A percentile compares a stretch with the other conserved stretches of the same genome.
phyloP scores from a whole-genome alignment of 2,888 invertebrate species.

The Frankliniella fusca region DNA sequence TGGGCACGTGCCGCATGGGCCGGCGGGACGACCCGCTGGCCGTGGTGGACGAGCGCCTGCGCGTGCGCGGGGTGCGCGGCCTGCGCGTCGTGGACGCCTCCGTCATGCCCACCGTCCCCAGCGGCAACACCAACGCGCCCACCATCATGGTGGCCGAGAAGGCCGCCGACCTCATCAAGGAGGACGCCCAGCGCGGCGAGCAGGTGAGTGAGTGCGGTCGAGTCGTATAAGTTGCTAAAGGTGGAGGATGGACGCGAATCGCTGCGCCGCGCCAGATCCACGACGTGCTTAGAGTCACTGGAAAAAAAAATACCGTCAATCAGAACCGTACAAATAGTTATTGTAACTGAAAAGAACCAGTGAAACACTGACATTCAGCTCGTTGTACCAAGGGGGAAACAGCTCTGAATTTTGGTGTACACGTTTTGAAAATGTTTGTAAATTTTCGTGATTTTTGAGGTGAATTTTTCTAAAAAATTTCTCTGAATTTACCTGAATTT shows the following conservation, averaged over 20 bases:
- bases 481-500: too few species aligned
- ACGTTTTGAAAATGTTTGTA: too few species aligned
- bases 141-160: conserved; percentile 37
- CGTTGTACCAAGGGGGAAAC: too few species aligned
- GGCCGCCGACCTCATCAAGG: conserved; percentile 34
- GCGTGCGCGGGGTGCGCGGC: conserved; percentile 33
- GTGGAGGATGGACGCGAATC: neutral
- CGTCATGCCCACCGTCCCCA: conserved; percentile 35
- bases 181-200: conserved; percentile 2
- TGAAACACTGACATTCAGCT: too few species aligned
- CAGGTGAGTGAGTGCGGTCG: neutral
- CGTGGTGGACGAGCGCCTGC: conserved; percentile 34
- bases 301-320: too few species aligned
- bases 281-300: neutral
- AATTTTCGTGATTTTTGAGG: too few species aligned
- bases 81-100: conserved; percentile 36
- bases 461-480: too few species aligned
- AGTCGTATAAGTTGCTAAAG: neutral
- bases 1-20: conserved; percentile 36
- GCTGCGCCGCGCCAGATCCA: neutral
- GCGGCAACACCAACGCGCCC: conserved; percentile 37
- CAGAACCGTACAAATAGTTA: too few species aligned
- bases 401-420: too few species aligned
- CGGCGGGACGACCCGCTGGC: conserved; percentile 31
- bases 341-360: too few species aligned